phyloP scores from a whole-genome alignment of 2,113 vertebrate genomes.

The Ceyx melanurus region DNA sequence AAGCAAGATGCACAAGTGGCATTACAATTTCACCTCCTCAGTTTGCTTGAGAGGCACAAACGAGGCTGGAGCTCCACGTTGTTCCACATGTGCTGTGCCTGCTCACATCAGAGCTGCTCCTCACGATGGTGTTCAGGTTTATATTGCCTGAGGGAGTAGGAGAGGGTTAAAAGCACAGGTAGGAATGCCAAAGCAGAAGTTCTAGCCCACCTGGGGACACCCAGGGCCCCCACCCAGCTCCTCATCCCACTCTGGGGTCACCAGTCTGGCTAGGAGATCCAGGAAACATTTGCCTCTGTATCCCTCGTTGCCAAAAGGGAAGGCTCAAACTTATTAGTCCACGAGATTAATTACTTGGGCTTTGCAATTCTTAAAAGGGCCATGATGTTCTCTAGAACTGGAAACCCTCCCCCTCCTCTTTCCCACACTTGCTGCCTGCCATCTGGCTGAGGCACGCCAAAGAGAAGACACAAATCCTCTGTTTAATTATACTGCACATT shows the following conservation, averaged over 20 bases:
- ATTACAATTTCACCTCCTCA: conserved; percentile 16
- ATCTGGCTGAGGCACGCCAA: not conserved
- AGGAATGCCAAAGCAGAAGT: not conserved
- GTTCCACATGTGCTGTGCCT: not conserved
- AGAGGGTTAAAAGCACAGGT: not conserved
- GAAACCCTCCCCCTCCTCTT: conserved; percentile 1
- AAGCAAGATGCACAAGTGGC: conserved; percentile 56
- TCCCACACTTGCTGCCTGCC: conserved; percentile 1
- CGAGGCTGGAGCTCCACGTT: not conserved
- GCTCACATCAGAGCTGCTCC: not conserved
- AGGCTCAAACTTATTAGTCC: not conserved
- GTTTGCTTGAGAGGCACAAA: conserved; percentile 57
- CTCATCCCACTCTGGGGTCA: not conserved
- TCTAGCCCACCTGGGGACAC: not conserved
- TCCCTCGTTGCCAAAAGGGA: not conserved
- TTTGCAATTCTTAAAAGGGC: not conserved
- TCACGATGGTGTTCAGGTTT: not conserved
- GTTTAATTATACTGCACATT: conserved; percentile 31
- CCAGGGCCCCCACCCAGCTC: not conserved
- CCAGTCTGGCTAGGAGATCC: not conserved
- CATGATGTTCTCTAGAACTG: not conserved
- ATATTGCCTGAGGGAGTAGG: not conserved
- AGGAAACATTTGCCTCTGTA: not conserved
- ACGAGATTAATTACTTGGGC: not conserved
- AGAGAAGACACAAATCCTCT: not conserved